These are phyloP conservation scores for Idaea aversata DNA, from an alignment of 2,888 invertebrate species.

Conservation along the genomic window DNA sequence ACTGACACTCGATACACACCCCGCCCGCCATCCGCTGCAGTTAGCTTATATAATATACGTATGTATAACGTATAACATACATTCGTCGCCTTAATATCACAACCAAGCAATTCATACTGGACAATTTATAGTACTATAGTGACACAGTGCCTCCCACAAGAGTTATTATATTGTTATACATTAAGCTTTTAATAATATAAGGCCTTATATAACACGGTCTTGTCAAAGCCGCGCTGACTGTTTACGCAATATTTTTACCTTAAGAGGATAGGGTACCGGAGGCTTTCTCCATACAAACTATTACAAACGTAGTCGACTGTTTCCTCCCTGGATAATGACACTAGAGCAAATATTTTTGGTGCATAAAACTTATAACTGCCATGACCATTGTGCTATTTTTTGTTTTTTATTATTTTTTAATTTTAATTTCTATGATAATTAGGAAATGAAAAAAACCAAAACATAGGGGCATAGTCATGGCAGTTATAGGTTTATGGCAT, in stretches of 20 bases:
- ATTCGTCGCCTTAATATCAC: slow-evolving; percentile 16
- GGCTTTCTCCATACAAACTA: too few species aligned
- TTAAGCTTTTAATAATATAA: slow-evolving; percentile 46
- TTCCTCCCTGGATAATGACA: too few species aligned
- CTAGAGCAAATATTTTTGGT: too few species aligned
- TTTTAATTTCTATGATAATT: too few species aligned
- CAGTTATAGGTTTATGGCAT: too few species aligned
- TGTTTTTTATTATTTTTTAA: too few species aligned
- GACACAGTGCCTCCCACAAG: slow-evolving; percentile 49
- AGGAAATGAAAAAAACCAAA: too few species aligned
- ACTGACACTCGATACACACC: slow-evolving; percentile 65
- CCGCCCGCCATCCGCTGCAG: slow-evolving; percentile 67
- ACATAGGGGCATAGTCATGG: too few species aligned
- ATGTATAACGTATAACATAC: slow-evolving; percentile 34
- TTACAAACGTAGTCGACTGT: too few species aligned
- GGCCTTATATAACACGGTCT: slow-evolving; percentile 32
- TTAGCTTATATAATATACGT: slow-evolving; percentile 35
- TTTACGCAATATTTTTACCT: slow-evolving; percentile 36
- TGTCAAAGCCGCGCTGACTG: slow-evolving; percentile 52
- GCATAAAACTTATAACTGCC: too few species aligned
- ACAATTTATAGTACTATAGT: slow-evolving; percentile 47
- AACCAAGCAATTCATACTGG: slow-evolving; percentile 42
- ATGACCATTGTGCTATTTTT: too few species aligned
- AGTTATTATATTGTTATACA: slow-evolving; percentile 45
- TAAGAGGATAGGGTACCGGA: too few species aligned